Evolutionary conservation across 2,797 vertebrate genomes (phyloP).

Genomic region (Coranthus polyacanthus): DNA sequence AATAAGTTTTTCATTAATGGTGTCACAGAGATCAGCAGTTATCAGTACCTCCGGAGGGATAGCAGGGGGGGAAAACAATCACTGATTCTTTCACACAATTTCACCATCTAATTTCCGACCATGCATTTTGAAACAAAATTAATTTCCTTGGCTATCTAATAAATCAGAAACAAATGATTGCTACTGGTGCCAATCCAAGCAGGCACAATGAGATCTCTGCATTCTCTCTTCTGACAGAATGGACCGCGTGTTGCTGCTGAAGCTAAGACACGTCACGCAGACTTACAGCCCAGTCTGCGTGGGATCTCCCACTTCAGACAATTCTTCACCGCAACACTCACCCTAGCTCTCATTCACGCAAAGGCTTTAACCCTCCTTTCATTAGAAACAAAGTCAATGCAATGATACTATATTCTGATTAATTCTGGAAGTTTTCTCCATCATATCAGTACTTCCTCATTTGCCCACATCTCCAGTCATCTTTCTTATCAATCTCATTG

Average conservation of each 20-base stretch:
- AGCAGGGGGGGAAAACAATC: constrained; percentile 77
- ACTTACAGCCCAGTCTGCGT: constrained; percentile 50
- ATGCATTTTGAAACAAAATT: constrained; percentile 86
- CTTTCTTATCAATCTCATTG: constrained; percentile 51
- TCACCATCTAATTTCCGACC: constrained; percentile 87
- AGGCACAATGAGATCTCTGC: constrained; percentile 78
- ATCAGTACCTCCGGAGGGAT: constrained; percentile 82
- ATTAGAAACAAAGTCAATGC: constrained; percentile 48
- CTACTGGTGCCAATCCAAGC: constrained; percentile 82
- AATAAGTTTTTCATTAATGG: constrained; percentile 87
- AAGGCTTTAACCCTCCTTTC: constrained; percentile 40
- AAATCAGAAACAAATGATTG: constrained; percentile 87
- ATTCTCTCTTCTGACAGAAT: constrained; percentile 59
- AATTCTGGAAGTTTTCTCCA: constrained; percentile 29
- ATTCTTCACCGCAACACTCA: constrained; percentile 41
- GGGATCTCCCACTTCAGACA: constrained; percentile 65
- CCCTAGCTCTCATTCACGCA: constrained; percentile 41
- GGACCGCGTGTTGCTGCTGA: constrained; percentile 63
- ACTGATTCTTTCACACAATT: constrained; percentile 85
- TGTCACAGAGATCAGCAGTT: constrained; percentile 84
- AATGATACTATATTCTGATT: constrained; percentile 21
- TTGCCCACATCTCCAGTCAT: constrained; percentile 29
- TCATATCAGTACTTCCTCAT: constrained; percentile 29
- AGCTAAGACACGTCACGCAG: constrained; percentile 60
- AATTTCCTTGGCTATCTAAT: constrained; percentile 88